Evolutionary conservation across 1,140 invertebrate species (phyloP), one percentile per base, ranked within the genome.

Genomic region (Monochamus saltuarius): DNA sequence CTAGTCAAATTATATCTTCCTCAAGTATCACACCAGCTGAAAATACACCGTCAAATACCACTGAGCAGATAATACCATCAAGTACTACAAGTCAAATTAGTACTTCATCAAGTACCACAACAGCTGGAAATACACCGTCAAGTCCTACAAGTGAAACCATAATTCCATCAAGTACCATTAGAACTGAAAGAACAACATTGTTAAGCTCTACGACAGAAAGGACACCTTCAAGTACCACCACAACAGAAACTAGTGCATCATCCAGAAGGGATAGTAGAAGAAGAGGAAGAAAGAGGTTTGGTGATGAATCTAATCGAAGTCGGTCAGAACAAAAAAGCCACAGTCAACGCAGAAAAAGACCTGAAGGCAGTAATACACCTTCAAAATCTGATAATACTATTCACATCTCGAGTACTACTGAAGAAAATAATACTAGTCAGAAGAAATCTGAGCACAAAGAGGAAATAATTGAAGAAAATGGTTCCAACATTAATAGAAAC

Each of bases 401-500:
- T 29, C 22, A 29, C 22, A 3, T 3, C 22, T 29, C 22, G 2
- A 29, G 22, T 29, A 29, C 22, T 29, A 29, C 22, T 29, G 22
- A 29, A 29, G 22, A 29, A 29, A 29, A 29, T n/a, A n/a, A n/a
- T 29, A 29, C 22, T 6, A 29, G 2, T 29, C 22, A 29, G 2
- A 29, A 29, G 22, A 29, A 29, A 29, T 29, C 22, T 29, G 22
- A 6, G 2, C 35, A 51, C 50, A 14, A 42, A 61, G 38, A 37
- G 34, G n/a, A 34, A 49, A 8, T 1, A 43, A 37, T 50, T 8
- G n/a, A 46, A 38, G 4, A 50, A 36, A 58, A 29, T 45, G 2
- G 16, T 35, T 19, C 37, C 11, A 1, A 56, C 75, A 13, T 72
- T 71, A 67, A 79, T 79, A 62, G 59, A 68, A 16, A 39, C 22